Conservation (phyloP, 1,140 invertebrate species). For the Pseudoatta argentina region DNA sequence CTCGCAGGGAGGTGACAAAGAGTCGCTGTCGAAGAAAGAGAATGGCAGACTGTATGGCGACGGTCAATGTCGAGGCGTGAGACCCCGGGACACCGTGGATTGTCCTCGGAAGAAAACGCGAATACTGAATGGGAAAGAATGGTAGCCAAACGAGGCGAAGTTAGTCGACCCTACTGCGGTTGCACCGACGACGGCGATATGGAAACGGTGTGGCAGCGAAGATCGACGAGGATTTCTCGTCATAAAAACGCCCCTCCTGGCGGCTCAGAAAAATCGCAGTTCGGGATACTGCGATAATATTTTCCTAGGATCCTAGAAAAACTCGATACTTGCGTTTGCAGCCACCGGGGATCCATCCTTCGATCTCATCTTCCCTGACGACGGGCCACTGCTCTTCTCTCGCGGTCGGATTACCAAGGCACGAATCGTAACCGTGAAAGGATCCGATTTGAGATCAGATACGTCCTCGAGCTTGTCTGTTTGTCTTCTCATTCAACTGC, state of each 20-base stretch:
- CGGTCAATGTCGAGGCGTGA: conserved; percentile 76
- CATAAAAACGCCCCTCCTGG: conserved; percentile 64
- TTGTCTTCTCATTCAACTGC: conserved; percentile 41
- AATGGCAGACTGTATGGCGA: conserved; percentile 70
- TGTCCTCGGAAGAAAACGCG: conserved; percentile 73
- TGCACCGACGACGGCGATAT: conserved; percentile 46
- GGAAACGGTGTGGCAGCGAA: conserved; percentile 30
- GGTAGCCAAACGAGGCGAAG: conserved; percentile 72
- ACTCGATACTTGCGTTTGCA: conserved; percentile 56
- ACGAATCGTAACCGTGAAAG: conserved; percentile 31
- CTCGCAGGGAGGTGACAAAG: conserved; percentile 67
- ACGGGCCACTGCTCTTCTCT: background rate
- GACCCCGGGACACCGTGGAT: conserved; percentile 70
- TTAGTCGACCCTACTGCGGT: conserved; percentile 64
- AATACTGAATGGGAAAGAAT: conserved; percentile 73
- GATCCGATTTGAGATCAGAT: conserved; percentile 50
- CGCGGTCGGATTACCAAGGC: conserved; percentile 39
- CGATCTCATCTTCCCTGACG: conserved; percentile 53
- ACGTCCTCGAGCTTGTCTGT: conserved; percentile 51
- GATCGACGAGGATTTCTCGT: conserved; percentile 41
- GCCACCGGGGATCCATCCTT: background rate
- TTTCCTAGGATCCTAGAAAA: conserved; percentile 71
- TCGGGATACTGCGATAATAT: conserved; percentile 68
- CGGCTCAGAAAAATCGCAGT: conserved; percentile 57
- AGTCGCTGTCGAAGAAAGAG: conserved; percentile 75